Evolutionary conservation across 2,888 invertebrate genomes (phyloP), one percentile per base, ranked within the genome.

Genomic region (Adineta ricciae): DNA sequence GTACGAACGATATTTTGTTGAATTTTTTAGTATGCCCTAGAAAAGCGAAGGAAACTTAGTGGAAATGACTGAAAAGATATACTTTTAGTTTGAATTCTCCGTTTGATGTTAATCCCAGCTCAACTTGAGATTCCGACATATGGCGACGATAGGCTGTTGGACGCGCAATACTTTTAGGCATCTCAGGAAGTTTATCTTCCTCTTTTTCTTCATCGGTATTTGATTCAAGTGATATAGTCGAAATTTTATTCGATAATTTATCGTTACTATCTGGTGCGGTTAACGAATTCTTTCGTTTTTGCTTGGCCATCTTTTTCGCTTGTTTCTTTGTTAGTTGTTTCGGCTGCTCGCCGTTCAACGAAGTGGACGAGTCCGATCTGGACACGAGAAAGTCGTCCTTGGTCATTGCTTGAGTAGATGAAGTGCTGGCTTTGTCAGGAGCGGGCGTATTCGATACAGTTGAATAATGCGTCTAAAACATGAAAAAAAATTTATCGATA

Each of bases 41-140:
- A 78, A n/a, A 38, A 41, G n/a, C 11, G n/a, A 38, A 41, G 41
- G 46, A 8, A 5, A 8, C 46, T 19, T 36, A 78, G 38, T 24
- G 50, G 19, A 50, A 19, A 46, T 8, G 46, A 46, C 46, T 8
- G 5, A 46, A 8, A 5, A 46, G 46, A 46, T 46, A 50, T 50
- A 78, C 78, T 78, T 78, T 78, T 21, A 78, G 38, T 41, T 78
- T 78, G n/a, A 41, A 78, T 41, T 78, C 41, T 41, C 78, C 78
- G 7, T 36, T 64, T 16, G 64, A 36, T 64, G 32, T 2, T 9
- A 8, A 7, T n/a, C 41, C n/a, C 2, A 24, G 8, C 19, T 78
- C 78, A 2, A 78, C 78, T n/a, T 41, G 21, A 24, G 78, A 78
- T 41, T 78, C 78, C 1, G 78, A 78, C 41, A 41, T 78, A 41